Conservation (phyloP, 2,797 vertebrate species). For the Apogon hyalosoma region DNA sequence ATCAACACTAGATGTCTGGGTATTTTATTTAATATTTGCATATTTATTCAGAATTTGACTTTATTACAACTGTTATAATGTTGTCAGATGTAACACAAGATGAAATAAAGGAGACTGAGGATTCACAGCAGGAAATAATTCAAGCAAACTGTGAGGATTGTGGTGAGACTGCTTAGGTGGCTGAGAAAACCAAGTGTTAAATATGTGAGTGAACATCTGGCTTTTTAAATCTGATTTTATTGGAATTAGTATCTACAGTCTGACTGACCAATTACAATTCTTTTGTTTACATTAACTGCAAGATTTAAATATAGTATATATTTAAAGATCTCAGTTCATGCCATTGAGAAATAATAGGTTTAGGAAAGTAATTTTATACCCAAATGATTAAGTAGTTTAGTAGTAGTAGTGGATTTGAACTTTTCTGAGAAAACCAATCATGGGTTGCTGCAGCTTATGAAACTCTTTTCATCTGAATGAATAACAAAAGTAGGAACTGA, state of each 20-base stretch:
- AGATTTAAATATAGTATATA: neutral
- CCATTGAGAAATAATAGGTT: neutral
- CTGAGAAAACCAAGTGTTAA: slow-evolving; percentile 12
- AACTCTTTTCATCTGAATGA: slow-evolving; percentile 7
- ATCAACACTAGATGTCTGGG: neutral
- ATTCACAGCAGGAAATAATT: slow-evolving; percentile 37
- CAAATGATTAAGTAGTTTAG: neutral
- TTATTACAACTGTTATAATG: neutral
- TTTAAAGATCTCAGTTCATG: neutral
- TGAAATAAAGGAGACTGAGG: neutral
- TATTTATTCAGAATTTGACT: neutral
- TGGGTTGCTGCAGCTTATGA: slow-evolving; percentile 6
- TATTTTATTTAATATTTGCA: neutral
- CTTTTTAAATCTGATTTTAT: slow-evolving; percentile 6
- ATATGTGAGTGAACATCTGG: slow-evolving; percentile 14
- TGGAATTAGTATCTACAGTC: slow-evolving; percentile 8
- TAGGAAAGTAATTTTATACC: too few species aligned
- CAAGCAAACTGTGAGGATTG: slow-evolving; percentile 9
- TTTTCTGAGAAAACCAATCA: slow-evolving; percentile 12
- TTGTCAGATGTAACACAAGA: neutral
- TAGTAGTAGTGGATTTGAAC: neutral
- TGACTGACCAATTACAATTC: neutral
- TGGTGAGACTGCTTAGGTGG: slow-evolving; percentile 19
- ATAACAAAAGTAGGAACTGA: slow-evolving; percentile 47
- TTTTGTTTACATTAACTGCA: neutral